Base-by-base conservation (phyloP, 1,140 invertebrate genomes). In the Papilio dardanus region DNA sequence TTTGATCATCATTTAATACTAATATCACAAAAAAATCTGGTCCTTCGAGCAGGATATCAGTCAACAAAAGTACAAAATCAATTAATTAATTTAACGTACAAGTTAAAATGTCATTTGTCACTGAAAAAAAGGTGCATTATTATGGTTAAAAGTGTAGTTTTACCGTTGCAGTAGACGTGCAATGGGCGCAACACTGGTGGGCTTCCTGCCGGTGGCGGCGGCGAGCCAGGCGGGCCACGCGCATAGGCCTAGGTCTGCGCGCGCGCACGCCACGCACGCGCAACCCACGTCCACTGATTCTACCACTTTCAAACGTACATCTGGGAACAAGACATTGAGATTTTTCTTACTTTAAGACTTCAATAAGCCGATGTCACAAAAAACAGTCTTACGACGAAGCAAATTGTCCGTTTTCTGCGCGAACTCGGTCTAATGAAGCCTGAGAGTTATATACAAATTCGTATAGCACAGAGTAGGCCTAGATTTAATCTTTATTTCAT, bases 181-280 rank as follows among this genome's bases (percentile, higher is more conserved):
- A 12, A 92, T 76, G 30, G 87, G 88, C 12, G 88, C 87, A 1
- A 90, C 83, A 73, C 74, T 73, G 58, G 80, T 54, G 30, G 81
- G 71, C 8, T 77, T 54, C 0, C 86, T 67, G 10, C 69, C 82
- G 4, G 88, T 76, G 66, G 31, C 46, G n/a, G 78, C 75, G 4
- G 86, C 87, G 2, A 92, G 83, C 84, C 84, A 87, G 3, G 75
- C 77, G 4, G 89, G 90, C 88, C 90, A 91, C 21, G 89, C 89
- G 31, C 31, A 21, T 75, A 91, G 83, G 2, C 89, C 89, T 0
- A 91, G 82, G n/a, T 83, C 89, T 0, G 89, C 90, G 75, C 90
- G 86, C 3, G 89, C 89, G 83, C 89, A 90, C 77, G 89, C 89
- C 74, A 92, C 88, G 74, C 90, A 92, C 66, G 90, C 90, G 73